Evolutionary conservation across 2,888 invertebrate species (phyloP).

Genomic region (Tenodera sinensis): DNA sequence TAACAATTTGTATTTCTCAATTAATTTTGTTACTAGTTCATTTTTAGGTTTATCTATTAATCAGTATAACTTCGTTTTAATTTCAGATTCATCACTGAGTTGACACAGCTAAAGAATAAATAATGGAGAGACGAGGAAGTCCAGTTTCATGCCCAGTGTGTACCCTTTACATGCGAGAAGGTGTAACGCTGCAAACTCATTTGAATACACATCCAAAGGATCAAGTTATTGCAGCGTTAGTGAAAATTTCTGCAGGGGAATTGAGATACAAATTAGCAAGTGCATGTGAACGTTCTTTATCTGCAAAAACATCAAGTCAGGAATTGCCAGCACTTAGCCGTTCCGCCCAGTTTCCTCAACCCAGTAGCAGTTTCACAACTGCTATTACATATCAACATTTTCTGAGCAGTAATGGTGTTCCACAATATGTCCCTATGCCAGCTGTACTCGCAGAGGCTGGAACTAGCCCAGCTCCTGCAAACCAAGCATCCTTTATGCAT

Average conservation of each 20-base stretch:
- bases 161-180: constrained; percentile 76
- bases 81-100: neutral
- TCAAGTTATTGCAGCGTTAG: constrained; percentile 77
- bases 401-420: constrained; percentile 52
- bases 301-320: neutral
- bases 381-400: constrained; percentile 54
- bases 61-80: neutral
- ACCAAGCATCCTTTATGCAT: constrained; percentile 45
- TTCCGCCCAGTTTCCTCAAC: neutral
- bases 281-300: neutral
- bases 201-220: constrained; percentile 85
- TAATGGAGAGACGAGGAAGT: constrained; percentile 11
- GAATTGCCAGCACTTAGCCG: neutral
- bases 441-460: constrained; percentile 30
- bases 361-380: constrained; percentile 14
- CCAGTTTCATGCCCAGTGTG: constrained; percentile 67
- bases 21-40: neutral
- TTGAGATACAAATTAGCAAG: neutral
- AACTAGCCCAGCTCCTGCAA: neutral
- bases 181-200: constrained; percentile 76
- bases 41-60: neutral
- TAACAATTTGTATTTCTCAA: neutral
- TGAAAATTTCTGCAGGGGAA: constrained; percentile 19
- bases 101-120: neutral
- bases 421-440: constrained; percentile 53